Evolutionary conservation across 1,140 invertebrate genomes (phyloP).

Genomic region (Agraylea sexmaculata): DNA sequence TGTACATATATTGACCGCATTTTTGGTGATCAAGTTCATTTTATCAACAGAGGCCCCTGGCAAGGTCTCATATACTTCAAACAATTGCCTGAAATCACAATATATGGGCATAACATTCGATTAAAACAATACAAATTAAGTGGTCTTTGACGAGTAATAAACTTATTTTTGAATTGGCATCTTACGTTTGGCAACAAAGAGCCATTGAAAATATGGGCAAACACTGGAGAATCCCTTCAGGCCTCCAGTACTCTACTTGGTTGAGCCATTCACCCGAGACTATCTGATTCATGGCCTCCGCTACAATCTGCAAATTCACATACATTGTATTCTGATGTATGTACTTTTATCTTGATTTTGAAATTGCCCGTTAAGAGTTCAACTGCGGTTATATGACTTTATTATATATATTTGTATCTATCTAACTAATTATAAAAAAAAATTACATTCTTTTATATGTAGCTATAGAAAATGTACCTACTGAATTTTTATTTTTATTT

Average conservation of each 20-base stretch:
- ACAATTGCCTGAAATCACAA: constrained; percentile 64
- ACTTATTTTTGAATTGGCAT: constrained; percentile 6
- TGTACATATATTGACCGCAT: constrained; percentile 86
- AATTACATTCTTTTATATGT: too few species aligned
- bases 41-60: constrained; percentile 78
- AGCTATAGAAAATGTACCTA: too few species aligned
- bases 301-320: constrained; percentile 55
- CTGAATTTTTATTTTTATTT: too few species aligned
- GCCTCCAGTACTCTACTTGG: constrained; percentile 72
- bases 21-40: constrained; percentile 76
- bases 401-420: too few species aligned
- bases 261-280: constrained; percentile 59
- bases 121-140: constrained; percentile 1
- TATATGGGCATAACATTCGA: constrained; percentile 5
- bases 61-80: constrained; percentile 87
- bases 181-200: constrained; percentile 86
- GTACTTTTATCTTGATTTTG: too few species aligned
- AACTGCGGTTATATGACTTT: too few species aligned
- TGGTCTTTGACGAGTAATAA: background rate
- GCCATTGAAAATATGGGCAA: constrained; percentile 94
- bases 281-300: constrained; percentile 62
- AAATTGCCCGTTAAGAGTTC: too few species aligned
- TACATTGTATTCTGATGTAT: too few species aligned
- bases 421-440: too few species aligned
- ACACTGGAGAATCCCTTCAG: constrained; percentile 74